A percentile compares a stretch with the other conserved stretches of the same genome.
These are phyloP conservation scores for Osmerus mordax DNA, from an alignment of 2,113 vertebrate genomes.

Conservation along the genomic window DNA sequence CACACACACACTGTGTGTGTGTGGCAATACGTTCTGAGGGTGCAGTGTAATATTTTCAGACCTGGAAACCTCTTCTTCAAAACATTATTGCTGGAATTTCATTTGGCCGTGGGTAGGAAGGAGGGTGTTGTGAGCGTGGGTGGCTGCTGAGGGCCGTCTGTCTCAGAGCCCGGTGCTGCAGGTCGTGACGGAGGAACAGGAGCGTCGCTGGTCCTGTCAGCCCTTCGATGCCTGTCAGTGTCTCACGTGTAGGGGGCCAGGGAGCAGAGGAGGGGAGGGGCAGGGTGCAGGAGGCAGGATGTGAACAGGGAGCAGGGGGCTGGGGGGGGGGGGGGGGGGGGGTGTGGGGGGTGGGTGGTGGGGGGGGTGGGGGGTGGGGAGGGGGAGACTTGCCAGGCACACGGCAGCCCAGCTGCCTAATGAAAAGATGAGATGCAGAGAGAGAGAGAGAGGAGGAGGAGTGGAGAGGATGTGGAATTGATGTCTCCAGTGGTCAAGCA, in stretches of 20 bases:
- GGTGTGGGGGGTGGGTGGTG: too few species aligned
- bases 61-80: too few species aligned
- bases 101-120: too few species aligned
- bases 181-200: background rate
- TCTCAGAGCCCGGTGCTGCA: background rate
- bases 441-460: background rate
- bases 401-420: background rate
- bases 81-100: too few species aligned
- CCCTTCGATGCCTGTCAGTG: background rate
- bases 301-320: background rate
- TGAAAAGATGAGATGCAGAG: constrained; percentile 7
- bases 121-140: too few species aligned
- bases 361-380: background rate
- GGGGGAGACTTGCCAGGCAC: background rate
- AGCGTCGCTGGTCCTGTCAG: background rate
- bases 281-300: constrained; percentile 1
- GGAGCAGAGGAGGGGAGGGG: background rate
- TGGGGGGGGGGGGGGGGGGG: background rate
- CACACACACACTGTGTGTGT: background rate
- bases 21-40: constrained; percentile 20
- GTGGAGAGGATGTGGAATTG: background rate
- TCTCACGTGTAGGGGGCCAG: background rate
- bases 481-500: background rate
- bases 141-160: too few species aligned
- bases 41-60: background rate